Evolutionary conservation across 2,888 invertebrate species (phyloP).

Genomic region (Phortica okadai): DNA sequence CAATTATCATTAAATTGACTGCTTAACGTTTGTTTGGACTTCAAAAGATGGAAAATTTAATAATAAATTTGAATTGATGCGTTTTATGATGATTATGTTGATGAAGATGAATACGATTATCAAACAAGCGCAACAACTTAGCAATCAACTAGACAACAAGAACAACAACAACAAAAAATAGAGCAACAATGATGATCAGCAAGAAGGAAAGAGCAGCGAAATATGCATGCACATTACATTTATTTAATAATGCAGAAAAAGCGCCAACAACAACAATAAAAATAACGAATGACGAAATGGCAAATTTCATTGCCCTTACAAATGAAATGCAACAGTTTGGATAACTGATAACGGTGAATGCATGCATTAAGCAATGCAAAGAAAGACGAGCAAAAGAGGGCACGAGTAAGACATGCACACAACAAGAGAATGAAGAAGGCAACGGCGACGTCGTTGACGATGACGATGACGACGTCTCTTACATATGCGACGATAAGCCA

Average conservation of each 20-base stretch:
- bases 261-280: conserved; percentile 17
- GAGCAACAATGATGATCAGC: conserved; percentile 13
- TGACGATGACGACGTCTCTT: conserved; percentile 19
- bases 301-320: conserved; percentile 43
- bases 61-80: conserved; percentile 30
- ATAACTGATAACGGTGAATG: conserved; percentile 37
- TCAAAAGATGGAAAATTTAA: conserved; percentile 27
- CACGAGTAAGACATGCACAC: background rate
- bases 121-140: background rate
- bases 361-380: background rate
- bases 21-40: conserved; percentile 21
- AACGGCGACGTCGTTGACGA: background rate
- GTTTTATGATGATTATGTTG: conserved; percentile 18
- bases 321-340: conserved; percentile 49
- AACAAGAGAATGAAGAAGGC: background rate
- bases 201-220: conserved; percentile 19
- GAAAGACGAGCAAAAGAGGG: background rate
- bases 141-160: no score
- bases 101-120: background rate
- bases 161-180: no score
- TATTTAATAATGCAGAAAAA: conserved; percentile 20
- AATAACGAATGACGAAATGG: conserved; percentile 34
- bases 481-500: background rate
- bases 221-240: conserved; percentile 24
- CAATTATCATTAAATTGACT: background rate